Base-by-base conservation (phyloP, 2,888 invertebrate species). In the Cataglyphis livida region DNA sequence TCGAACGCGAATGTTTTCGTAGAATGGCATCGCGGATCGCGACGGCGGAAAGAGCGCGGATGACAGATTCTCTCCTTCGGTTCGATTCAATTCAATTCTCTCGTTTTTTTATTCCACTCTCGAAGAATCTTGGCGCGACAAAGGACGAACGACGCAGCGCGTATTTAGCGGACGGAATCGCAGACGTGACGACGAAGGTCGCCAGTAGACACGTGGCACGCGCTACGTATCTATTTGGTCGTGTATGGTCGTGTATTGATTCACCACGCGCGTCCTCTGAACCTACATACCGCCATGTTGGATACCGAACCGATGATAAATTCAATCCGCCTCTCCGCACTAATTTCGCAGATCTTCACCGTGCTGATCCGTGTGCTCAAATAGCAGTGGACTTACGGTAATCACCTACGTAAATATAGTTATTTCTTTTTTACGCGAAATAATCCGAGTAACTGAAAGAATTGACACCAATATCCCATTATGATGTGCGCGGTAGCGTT, bases 241-340 rank as follows among this genome's bases (percentile, higher is more conserved):
- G 82, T 90, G 88, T 92, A 92, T 89, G 82, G 89, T 88, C 87
- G 81, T 90, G 88, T 92, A 92, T 92, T 90, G 92, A 92, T 92
- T 92, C 85, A 81, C 81, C 82, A 84, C 84, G 88, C 88, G 86
- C 86, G 84, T 81, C 59, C 78, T 59, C 68, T 35, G 15, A 41
- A 44, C 68, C 59, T 44, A 25, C 21, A 79, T 21, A 83, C 84
- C 85, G 88, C 90, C 90, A 90, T 90, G 90, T 89, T 90, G 86
- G 89, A 90, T 68, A 87, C 82, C 79, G 88, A 87, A 82, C 88
- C 89, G 90, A 83, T 85, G 83, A 84, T 70, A 87, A 88, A 82
- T 81, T 81, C 84, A 81, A 88, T 90, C 84, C 86, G 85, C 79
- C 68, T 90, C 28, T 87, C 90, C 68, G 82, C 86, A 68, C 74